Evolutionary conservation across 2,888 invertebrate species (phyloP).

Genomic region (Pinctada fucata): DNA sequence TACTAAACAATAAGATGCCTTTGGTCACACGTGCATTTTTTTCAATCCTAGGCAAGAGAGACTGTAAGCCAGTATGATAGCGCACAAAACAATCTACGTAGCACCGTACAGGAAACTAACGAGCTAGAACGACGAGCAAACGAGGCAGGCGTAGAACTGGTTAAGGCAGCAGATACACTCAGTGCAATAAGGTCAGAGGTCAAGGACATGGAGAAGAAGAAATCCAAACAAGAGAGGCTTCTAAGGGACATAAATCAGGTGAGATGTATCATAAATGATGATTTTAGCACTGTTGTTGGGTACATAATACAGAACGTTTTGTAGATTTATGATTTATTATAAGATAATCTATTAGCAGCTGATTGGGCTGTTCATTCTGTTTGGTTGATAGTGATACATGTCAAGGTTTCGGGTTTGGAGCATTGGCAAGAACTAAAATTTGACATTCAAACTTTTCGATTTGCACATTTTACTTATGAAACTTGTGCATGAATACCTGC

Average conservation of each 20-base stretch:
- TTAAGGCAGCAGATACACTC: conserved; percentile 66
- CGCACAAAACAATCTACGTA: conserved; percentile 60
- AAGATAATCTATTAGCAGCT: background rate
- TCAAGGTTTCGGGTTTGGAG: too few species aligned
- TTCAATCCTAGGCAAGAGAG: conserved; percentile 52
- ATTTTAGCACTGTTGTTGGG: too few species aligned
- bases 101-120: conserved; percentile 63
- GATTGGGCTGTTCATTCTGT: too few species aligned
- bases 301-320: background rate
- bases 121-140: conserved; percentile 71
- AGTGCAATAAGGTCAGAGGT: conserved; percentile 59
- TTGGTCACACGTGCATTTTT: too few species aligned
- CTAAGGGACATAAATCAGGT: conserved; percentile 69
- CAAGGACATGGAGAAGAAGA: conserved; percentile 58
- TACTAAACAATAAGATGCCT: too few species aligned
- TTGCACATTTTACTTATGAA: too few species aligned
- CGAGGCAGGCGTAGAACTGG: conserved; percentile 66
- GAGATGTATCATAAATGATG: background rate
- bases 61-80: conserved; percentile 66
- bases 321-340: background rate
- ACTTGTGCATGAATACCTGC: too few species aligned
- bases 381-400: too few species aligned
- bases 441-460: too few species aligned
- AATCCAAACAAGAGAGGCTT: conserved; percentile 63
- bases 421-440: too few species aligned